Percentiles rank a stretch among this genome's conserved stretches.
phyloP scores from a whole-genome alignment of 2,113 vertebrate genomes.

The Hemichromis elongatus region DNA sequence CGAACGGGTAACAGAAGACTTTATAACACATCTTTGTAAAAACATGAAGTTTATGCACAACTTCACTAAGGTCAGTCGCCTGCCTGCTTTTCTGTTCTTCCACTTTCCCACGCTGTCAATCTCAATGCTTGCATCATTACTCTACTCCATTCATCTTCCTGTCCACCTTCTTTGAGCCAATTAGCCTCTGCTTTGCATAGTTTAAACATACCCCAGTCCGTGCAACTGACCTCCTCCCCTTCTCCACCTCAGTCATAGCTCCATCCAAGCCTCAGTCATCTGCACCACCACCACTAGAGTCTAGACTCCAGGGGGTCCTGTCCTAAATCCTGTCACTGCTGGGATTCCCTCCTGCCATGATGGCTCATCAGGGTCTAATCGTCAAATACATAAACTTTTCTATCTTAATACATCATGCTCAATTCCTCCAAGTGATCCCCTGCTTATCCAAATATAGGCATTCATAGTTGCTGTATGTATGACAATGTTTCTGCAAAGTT shows the following conservation, averaged over 20 bases:
- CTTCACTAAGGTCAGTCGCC: not conserved
- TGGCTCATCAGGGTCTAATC: not conserved
- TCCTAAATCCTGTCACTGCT: not conserved
- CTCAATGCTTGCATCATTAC: not conserved
- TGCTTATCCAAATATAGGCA: not conserved
- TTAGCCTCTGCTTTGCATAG: not conserved
- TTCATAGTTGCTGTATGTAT: not conserved
- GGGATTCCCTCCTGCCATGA: not conserved
- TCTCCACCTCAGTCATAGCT: not conserved
- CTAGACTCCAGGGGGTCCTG: not conserved
- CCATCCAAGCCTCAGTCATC: not conserved
- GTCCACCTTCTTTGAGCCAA: not conserved
- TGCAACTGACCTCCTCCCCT: not conserved
- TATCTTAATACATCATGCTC: not conserved
- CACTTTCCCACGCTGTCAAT: not conserved
- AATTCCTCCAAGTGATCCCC: no score
- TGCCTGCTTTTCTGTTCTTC: not conserved
- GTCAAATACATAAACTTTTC: not conserved
- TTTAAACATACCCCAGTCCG: not conserved
- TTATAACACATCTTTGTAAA: not conserved
- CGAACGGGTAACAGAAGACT: not conserved
- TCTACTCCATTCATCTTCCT: not conserved
- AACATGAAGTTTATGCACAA: not conserved
- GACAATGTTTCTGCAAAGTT: not conserved
- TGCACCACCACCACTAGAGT: not conserved